phyloP scores from a whole-genome alignment of 2,888 invertebrate genomes.

The Athalia rosae region DNA sequence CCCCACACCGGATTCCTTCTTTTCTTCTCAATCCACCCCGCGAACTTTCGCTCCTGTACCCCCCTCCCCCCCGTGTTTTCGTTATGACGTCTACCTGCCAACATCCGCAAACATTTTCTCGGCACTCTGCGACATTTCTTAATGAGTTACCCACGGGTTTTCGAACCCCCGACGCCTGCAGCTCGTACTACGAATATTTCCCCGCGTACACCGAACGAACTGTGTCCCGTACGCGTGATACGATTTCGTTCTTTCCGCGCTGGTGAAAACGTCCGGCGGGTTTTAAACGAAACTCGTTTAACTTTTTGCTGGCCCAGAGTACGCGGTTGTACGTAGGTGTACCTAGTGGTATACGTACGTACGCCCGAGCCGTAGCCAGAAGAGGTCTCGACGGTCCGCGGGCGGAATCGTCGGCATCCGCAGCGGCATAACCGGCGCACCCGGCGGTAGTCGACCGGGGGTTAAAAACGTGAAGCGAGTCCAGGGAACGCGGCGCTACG shows the following conservation, averaged over 20 bases:
- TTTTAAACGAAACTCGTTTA: constrained; percentile 2
- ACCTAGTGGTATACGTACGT: neutral
- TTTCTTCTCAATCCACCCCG: constrained; percentile 11
- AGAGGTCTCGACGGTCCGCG: neutral
- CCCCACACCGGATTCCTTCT: constrained; percentile 35
- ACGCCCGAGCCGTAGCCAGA: neutral
- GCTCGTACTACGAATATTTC: neutral
- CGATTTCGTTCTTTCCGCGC: no score
- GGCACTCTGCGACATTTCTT: constrained; percentile 32
- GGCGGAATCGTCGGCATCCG: neutral
- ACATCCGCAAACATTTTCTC: neutral
- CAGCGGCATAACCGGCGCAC: neutral
- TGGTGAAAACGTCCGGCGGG: no score
- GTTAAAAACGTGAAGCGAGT: no score
- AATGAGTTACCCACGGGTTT: constrained; percentile 18
- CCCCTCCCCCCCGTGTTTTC: no score
- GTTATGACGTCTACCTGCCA: neutral
- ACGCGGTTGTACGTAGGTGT: neutral
- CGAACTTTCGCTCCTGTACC: neutral
- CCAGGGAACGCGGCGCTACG: no score
- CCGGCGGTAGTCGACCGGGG: no score
- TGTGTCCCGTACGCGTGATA: no score
- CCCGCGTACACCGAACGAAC: neutral
- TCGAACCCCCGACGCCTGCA: neutral
- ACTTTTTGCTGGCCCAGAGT: neutral